Percentiles rank a stretch among this genome's conserved stretches.
These are phyloP conservation scores for Luehdorfia chinensis DNA, from an alignment of 1,140 invertebrate species.

Conservation along the genomic window DNA sequence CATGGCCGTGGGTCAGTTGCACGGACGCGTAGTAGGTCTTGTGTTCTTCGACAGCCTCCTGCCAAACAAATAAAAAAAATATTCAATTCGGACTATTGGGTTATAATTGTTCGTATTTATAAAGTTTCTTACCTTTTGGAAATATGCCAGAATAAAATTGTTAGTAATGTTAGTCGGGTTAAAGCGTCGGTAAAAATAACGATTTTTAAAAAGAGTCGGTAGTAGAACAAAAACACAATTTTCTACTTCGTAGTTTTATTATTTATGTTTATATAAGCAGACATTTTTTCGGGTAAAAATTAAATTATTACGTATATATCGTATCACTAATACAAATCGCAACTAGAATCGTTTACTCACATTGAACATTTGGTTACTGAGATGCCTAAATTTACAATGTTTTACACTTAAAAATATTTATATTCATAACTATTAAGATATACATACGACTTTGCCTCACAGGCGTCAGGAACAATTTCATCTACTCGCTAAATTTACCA, in stretches of 20 bases:
- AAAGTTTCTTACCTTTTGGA: conserved; percentile 21
- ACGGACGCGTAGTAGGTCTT: conserved; percentile 90
- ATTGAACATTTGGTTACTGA: conserved; percentile 75
- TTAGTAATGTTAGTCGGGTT: conserved; percentile 3
- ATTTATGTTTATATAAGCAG: conserved; percentile 72
- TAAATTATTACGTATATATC: conserved; percentile 77
- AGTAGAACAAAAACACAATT: conserved; percentile 26
- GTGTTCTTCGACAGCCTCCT: conserved; percentile 84
- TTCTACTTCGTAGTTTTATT: conserved; percentile 75
- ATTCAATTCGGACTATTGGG: conserved; percentile 1
- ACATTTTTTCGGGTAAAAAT: conserved; percentile 74
- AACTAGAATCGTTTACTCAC: conserved; percentile 75
- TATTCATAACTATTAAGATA: conserved; percentile 55
- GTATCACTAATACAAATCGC: conserved; percentile 75
- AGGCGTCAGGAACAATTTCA: conserved; percentile 76
- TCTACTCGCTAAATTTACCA: conserved; percentile 71
- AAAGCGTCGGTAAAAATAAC: too few species aligned
- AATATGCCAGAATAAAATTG: too few species aligned
- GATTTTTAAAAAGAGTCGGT: too few species aligned
- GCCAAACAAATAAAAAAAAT: conserved; percentile 25
- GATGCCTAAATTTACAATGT: conserved; percentile 63
- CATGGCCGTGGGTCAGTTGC: conserved; percentile 94
- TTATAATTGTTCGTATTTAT: neutral
- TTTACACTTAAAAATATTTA: conserved; percentile 63
- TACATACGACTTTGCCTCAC: conserved; percentile 68